Evolutionary conservation across 2,797 vertebrate genomes (phyloP).

Genomic region (Salarias fasciatus): DNA sequence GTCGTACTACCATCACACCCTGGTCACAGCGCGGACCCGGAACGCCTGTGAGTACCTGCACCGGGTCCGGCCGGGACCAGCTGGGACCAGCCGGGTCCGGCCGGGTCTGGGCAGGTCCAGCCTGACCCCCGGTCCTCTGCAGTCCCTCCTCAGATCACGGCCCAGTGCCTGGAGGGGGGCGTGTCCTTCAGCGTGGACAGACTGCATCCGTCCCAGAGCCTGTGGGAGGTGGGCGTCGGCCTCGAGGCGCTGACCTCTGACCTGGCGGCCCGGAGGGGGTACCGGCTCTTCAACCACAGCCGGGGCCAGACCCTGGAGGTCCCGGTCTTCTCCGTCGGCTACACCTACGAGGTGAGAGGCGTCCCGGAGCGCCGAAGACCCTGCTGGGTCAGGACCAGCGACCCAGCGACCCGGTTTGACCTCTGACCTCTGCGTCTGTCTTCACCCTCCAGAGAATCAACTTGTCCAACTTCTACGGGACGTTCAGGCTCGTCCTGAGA

Average conservation of each 20-base stretch:
- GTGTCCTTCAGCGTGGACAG: slow-evolving; percentile 58
- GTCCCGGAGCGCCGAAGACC: no score
- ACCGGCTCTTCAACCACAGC: slow-evolving; percentile 66
- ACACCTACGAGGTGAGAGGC: slow-evolving; percentile 76
- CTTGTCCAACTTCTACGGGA: slow-evolving; percentile 65
- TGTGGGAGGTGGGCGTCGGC: slow-evolving; percentile 79
- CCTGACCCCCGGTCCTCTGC: background rate
- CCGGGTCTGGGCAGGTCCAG: no score
- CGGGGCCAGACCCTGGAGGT: slow-evolving; percentile 71
- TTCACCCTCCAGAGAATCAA: slow-evolving; percentile 66
- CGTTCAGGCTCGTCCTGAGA: slow-evolving; percentile 75
- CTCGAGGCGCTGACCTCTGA: slow-evolving; percentile 68
- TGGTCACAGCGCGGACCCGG: slow-evolving; percentile 61
- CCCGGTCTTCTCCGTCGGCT: slow-evolving; percentile 78
- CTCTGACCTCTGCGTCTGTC: no score
- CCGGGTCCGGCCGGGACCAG: no score
- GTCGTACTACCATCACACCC: slow-evolving; percentile 71
- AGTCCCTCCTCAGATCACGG: slow-evolving; percentile 66
- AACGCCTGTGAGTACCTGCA: slow-evolving; percentile 79
- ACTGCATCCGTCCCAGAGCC: slow-evolving; percentile 27
- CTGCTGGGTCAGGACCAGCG: no score
- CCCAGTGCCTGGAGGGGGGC: slow-evolving; percentile 57
- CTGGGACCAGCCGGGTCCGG: no score
- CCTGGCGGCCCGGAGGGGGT: slow-evolving; percentile 63
- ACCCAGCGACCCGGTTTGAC: no score